These are phyloP conservation scores for Zaprionus gabonicus DNA, from an alignment of 1,140 invertebrate genomes.

Conservation along the genomic window DNA sequence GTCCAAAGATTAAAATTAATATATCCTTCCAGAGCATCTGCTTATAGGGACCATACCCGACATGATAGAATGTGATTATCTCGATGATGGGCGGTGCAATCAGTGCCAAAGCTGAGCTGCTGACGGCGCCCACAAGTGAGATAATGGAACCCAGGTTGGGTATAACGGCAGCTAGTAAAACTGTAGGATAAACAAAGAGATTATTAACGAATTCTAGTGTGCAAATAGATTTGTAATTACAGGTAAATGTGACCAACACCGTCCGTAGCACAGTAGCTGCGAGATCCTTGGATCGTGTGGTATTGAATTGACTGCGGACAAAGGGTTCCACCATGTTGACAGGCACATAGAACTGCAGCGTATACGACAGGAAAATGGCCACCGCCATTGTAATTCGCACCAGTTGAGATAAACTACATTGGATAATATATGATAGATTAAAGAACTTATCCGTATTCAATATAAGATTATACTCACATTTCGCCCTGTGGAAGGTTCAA, in stretches of 20 bases:
- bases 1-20: constrained; percentile 89
- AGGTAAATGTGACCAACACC: constrained; percentile 90
- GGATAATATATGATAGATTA: constrained; percentile 61
- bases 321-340: constrained; percentile 94
- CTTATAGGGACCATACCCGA: constrained; percentile 87
- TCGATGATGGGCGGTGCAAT: constrained; percentile 97
- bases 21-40: constrained; percentile 90
- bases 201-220: constrained; percentile 57
- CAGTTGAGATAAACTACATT: constrained; percentile 90
- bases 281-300: constrained; percentile 86
- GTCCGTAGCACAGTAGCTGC: constrained; percentile 90
- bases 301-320: constrained; percentile 87
- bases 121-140: constrained; percentile 95
- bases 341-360: constrained; percentile 96
- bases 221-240: constrained; percentile 86
- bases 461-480: constrained; percentile 87
- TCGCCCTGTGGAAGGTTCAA: constrained; percentile 91
- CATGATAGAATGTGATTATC: constrained; percentile 91
- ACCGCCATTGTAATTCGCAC: constrained; percentile 93
- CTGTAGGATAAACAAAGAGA: constrained; percentile 84
- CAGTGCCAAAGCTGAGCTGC: constrained; percentile 94
- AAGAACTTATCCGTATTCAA: background rate
- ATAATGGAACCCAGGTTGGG: constrained; percentile 95
- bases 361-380: constrained; percentile 94
- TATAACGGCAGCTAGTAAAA: constrained; percentile 92